Conservation (phyloP, 2,797 vertebrate genomes). For the Rhynchonycteris naso region DNA sequence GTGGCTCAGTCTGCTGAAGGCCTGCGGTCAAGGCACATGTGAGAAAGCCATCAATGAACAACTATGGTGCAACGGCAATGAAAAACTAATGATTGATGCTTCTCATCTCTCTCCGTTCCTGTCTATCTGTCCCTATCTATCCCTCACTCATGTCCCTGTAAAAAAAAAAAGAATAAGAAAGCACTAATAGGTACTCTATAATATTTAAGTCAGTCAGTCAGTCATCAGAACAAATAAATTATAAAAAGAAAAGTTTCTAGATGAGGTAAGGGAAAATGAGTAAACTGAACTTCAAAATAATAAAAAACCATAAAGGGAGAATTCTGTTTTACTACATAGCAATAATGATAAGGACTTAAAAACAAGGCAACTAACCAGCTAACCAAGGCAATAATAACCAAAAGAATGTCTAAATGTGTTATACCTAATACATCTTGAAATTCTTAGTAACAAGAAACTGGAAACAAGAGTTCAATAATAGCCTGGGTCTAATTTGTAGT, state of each 20-base stretch:
- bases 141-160: too few species aligned
- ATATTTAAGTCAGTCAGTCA: conserved; percentile 23
- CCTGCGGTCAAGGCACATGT: too few species aligned
- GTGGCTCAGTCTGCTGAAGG: too few species aligned
- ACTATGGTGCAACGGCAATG: too few species aligned
- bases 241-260: neutral
- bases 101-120: too few species aligned
- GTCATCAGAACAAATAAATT: conserved; percentile 47
- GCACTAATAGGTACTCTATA: neutral
- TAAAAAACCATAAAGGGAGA: neutral
- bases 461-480: conserved; percentile 40
- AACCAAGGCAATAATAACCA: conserved; percentile 34
- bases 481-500: conserved; percentile 14
- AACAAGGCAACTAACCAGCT: conserved; percentile 9
- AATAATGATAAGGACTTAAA: conserved; percentile 6
- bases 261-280: conserved; percentile 46
- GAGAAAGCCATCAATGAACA: too few species aligned
- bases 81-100: too few species aligned
- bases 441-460: neutral
- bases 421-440: conserved; percentile 19
- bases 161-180: too few species aligned
- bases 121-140: too few species aligned
- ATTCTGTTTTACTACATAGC: neutral
- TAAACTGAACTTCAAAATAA: conserved; percentile 34
- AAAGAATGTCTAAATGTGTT: conserved; percentile 35